Evolutionary conservation across 2,888 invertebrate species (phyloP).

Genomic region (Aromia moschata): DNA sequence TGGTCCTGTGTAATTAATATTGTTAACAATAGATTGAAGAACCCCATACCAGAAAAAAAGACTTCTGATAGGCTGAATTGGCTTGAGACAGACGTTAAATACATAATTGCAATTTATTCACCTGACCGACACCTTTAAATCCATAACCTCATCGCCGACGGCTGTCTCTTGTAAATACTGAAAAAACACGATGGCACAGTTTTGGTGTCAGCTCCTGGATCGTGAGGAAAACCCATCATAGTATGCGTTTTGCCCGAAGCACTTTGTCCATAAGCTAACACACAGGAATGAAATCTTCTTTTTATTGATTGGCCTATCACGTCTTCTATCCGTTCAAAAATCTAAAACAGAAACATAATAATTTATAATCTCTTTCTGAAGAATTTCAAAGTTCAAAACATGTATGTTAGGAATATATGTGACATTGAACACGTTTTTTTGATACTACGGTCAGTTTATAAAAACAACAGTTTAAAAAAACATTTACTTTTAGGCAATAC

Average conservation of each 20-base stretch:
- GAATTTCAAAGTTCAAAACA: not conserved
- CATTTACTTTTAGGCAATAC: too few species aligned
- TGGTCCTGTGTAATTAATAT: too few species aligned
- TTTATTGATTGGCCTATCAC: constrained; percentile 71
- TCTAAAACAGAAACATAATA: constrained; percentile 57
- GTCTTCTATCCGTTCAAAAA: constrained; percentile 73
- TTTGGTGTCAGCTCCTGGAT: constrained; percentile 69
- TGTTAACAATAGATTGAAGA: too few species aligned
- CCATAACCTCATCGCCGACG: constrained; percentile 54
- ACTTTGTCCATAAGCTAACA: constrained; percentile 80
- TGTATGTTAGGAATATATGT: too few species aligned
- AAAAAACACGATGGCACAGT: constrained; percentile 67
- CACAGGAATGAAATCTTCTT: constrained; percentile 73
- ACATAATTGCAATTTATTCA: too few species aligned
- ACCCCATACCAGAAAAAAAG: too few species aligned
- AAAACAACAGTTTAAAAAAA: too few species aligned
- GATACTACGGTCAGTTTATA: too few species aligned
- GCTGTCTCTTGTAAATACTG: constrained; percentile 57
- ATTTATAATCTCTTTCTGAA: not conserved
- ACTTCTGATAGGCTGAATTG: too few species aligned
- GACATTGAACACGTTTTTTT: too few species aligned
- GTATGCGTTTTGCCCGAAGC: constrained; percentile 82
- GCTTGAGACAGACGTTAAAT: too few species aligned
- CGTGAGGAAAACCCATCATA: constrained; percentile 74
- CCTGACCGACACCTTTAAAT: constrained; percentile 59